Conservation (phyloP, 2,113 vertebrate genomes). For the Campylomormyrus numenius region DNA sequence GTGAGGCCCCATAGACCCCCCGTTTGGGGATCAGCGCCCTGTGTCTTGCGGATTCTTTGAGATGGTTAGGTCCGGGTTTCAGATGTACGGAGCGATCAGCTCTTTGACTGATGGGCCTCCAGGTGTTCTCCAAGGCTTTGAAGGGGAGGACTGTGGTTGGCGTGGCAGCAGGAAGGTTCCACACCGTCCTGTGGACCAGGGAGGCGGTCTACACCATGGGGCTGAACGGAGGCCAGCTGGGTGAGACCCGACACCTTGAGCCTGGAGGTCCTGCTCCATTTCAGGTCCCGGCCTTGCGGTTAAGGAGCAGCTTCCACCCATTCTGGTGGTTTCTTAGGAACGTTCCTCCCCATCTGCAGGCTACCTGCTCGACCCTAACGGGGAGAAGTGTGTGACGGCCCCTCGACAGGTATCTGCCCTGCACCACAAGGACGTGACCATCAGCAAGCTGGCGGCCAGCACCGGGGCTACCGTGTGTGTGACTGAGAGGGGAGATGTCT, state of each 20-base stretch:
- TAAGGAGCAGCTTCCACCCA: neutral
- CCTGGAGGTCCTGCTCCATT: neutral
- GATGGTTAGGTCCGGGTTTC: neutral
- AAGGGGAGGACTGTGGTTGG: conserved; percentile 84
- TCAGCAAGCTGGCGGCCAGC: conserved; percentile 82
- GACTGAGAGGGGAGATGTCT: conserved; percentile 85
- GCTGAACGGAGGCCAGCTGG: conserved; percentile 91
- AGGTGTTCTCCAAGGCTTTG: conserved; percentile 86
- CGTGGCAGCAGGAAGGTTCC: conserved; percentile 90
- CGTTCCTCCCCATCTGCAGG: conserved; percentile 56
- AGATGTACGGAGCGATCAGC: neutral
- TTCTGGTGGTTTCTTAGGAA: neutral
- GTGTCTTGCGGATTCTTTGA: neutral
- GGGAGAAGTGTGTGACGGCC: conserved; percentile 76
- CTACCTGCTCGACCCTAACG: conserved; percentile 86
- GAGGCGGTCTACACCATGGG: conserved; percentile 93
- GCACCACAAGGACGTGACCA: conserved; percentile 75
- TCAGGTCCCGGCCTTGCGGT: neutral
- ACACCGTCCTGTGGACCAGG: conserved; percentile 90
- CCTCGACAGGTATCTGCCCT: conserved; percentile 91
- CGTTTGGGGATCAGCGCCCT: neutral
- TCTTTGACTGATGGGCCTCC: conserved; percentile 6
- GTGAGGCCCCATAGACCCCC: conserved; percentile 47
- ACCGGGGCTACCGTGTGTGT: conserved; percentile 90
- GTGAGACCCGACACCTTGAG: conserved; percentile 55